Percentiles rank a stretch among this genome's conserved stretches.
Conservation (phyloP, 2,888 invertebrate species). For the Euzophera pinguis region DNA sequence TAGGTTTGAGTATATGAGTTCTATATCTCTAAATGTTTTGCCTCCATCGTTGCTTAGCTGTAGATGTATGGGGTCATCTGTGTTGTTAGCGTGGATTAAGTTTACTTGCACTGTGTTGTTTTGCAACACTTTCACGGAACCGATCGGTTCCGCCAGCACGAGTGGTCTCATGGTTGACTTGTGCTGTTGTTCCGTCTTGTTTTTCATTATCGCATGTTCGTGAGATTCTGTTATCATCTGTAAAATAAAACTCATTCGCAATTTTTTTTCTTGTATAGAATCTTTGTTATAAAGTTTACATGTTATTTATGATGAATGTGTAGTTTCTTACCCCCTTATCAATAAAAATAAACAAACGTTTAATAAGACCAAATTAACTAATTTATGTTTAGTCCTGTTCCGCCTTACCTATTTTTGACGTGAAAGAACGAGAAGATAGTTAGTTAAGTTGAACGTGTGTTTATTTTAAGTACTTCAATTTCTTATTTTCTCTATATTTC, state of each 20-base stretch:
- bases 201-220: background rate
- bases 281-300: too few relatives aligned
- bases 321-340: too few relatives aligned
- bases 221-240: background rate
- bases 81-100: slow-evolving; percentile 57
- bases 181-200: background rate
- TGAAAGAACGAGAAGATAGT: too few relatives aligned
- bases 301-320: too few relatives aligned
- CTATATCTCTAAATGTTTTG: slow-evolving; percentile 52
- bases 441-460: too few relatives aligned
- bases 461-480: too few relatives aligned
- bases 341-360: too few relatives aligned
- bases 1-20: slow-evolving; percentile 60
- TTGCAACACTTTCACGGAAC: slow-evolving; percentile 66
- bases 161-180: slow-evolving; percentile 38
- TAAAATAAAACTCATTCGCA: background rate
- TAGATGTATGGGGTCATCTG: slow-evolving; percentile 60
- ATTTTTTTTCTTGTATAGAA: background rate
- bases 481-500: too few relatives aligned
- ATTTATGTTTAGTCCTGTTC: too few relatives aligned
- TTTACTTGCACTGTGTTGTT: slow-evolving; percentile 73
- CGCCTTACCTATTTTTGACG: too few relatives aligned
- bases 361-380: too few relatives aligned
- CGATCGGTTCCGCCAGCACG: slow-evolving; percentile 62
- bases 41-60: slow-evolving; percentile 65